These are phyloP conservation scores for Hydrolagus colliei DNA, from an alignment of 2,797 vertebrate species.

Conservation along the genomic window DNA sequence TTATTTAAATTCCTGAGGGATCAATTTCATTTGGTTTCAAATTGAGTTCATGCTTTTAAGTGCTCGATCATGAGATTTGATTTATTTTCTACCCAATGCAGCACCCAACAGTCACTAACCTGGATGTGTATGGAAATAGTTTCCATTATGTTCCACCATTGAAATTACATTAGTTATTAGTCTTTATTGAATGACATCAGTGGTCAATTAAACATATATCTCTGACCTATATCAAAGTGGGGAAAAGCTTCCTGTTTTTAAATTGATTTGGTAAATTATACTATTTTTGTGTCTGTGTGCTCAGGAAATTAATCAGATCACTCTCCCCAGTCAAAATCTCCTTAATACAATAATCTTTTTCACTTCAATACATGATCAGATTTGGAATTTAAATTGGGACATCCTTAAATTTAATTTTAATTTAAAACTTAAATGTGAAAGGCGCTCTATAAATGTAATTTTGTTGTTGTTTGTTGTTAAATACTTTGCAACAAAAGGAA, in stretches of 20 bases:
- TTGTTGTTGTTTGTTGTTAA: too few relatives aligned
- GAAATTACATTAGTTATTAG: neutral
- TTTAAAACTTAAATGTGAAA: too few relatives aligned
- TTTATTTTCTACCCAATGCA: too few relatives aligned
- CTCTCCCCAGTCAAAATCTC: neutral
- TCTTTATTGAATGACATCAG: neutral
- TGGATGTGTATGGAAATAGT: neutral
- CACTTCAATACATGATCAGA: conserved; percentile 13
- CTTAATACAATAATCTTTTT: neutral
- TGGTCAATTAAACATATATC: neutral
- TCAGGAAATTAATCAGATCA: neutral
- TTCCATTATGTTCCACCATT: neutral
- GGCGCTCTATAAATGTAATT: too few relatives aligned
- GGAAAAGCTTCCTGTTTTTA: neutral
- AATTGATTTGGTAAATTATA: neutral
- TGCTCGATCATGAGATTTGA: too few relatives aligned
- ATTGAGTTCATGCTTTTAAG: too few relatives aligned
- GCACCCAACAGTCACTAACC: too few relatives aligned
- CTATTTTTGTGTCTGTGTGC: neutral
- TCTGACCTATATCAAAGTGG: neutral
- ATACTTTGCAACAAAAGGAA: too few relatives aligned
- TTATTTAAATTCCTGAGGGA: too few relatives aligned
- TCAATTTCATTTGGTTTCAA: too few relatives aligned
- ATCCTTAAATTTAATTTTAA: too few relatives aligned
- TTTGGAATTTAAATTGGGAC: neutral